phyloP scores from a whole-genome alignment of 2,888 invertebrate genomes.

The Stenoptilia bipunctidactyla region DNA sequence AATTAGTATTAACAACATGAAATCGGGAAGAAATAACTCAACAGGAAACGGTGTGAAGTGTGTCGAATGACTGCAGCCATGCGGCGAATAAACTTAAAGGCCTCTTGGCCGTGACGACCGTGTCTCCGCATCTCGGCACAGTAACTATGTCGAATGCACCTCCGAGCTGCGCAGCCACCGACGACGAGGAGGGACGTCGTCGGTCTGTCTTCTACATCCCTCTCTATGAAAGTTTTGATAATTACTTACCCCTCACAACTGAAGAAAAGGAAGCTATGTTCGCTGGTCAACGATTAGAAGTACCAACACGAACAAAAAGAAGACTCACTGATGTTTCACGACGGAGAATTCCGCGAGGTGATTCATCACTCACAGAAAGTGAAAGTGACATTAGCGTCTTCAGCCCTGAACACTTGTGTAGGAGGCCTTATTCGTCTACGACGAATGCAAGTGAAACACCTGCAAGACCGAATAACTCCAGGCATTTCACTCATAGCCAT shows the following conservation, averaged over 20 bases:
- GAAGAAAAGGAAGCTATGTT: slow-evolving; percentile 60
- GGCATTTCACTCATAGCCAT: slow-evolving; percentile 47
- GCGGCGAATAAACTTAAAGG: slow-evolving; percentile 36
- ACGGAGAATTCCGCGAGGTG: slow-evolving; percentile 39
- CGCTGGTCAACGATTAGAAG: slow-evolving; percentile 38
- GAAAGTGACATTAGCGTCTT: slow-evolving; percentile 55
- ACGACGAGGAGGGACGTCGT: slow-evolving; percentile 69
- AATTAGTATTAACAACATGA: background rate
- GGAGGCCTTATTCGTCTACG: slow-evolving; percentile 54
- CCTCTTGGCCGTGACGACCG: slow-evolving; percentile 41
- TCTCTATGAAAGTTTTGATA: slow-evolving; percentile 72
- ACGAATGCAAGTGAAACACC: slow-evolving; percentile 56
- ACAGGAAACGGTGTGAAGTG: slow-evolving; percentile 36
- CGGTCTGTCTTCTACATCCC: slow-evolving; percentile 84
- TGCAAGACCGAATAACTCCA: slow-evolving; percentile 48
- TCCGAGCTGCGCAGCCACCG: slow-evolving; percentile 37
- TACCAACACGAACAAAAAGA: slow-evolving; percentile 36
- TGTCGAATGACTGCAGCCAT: slow-evolving; percentile 46
- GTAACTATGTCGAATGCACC: slow-evolving; percentile 50
- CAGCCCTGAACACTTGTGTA: slow-evolving; percentile 46
- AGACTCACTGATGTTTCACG: slow-evolving; percentile 35
- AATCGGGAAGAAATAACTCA: slow-evolving; percentile 18
- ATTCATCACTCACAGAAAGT: slow-evolving; percentile 57
- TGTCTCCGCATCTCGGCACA: slow-evolving; percentile 36
- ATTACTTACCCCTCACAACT: slow-evolving; percentile 66